Evolutionary conservation across 2,797 vertebrate species (phyloP).

Genomic region (Aselliscus stoliczkanus): DNA sequence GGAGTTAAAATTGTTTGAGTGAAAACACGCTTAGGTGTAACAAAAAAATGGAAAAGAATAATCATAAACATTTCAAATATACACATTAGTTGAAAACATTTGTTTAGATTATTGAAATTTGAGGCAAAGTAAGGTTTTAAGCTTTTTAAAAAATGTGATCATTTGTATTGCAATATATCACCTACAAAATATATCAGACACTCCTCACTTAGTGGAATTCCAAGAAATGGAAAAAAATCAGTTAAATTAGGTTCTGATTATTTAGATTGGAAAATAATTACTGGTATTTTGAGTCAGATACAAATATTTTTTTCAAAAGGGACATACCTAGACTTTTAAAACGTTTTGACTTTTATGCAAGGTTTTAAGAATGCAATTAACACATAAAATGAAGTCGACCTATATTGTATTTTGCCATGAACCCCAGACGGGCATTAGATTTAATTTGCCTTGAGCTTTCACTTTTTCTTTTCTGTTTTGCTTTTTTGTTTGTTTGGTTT

Average conservation of each 20-base stretch:
- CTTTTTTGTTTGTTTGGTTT: no score
- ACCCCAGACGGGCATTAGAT: not conserved
- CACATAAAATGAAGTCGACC: not conserved
- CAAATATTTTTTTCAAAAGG: not conserved
- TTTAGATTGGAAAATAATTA: conserved; percentile 6
- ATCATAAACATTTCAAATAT: not conserved
- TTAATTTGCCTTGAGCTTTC: not conserved
- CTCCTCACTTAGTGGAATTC: not conserved
- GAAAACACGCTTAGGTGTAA: not conserved
- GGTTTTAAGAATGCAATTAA: not conserved
- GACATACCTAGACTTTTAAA: not conserved
- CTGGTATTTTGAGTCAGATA: not conserved
- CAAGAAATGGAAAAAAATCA: not conserved
- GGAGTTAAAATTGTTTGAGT: not conserved
- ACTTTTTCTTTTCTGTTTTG: not conserved
- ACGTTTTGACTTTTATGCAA: not conserved
- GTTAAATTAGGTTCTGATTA: not conserved
- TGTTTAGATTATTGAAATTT: not conserved
- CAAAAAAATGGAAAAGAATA: not conserved
- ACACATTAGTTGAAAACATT: not conserved
- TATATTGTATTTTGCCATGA: not conserved
- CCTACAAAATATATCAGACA: not conserved
- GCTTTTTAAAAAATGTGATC: not conserved
- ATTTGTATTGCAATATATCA: not conserved
- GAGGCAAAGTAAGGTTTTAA: not conserved